phyloP scores from a whole-genome alignment of 1,140 invertebrate genomes.

The Drosophila grimshawi region DNA sequence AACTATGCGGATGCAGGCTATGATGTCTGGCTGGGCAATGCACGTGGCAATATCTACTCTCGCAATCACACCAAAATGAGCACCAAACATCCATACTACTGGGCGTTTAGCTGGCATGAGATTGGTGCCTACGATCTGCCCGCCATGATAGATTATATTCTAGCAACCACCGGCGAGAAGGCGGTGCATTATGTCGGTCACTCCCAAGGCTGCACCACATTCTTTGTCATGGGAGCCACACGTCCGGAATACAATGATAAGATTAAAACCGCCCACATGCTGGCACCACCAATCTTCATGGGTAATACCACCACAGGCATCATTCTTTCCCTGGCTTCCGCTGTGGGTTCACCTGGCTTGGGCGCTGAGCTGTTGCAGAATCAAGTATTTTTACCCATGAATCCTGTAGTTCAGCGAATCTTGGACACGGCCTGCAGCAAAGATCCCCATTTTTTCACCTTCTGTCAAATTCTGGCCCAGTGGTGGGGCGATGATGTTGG shows the following conservation, averaged over 20 bases:
- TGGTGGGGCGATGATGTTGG: constrained; percentile 59
- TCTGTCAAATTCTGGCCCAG: constrained; percentile 64
- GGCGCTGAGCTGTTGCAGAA: constrained; percentile 55
- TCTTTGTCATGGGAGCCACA: constrained; percentile 86
- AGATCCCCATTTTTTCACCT: constrained; percentile 48
- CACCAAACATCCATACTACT: constrained; percentile 86
- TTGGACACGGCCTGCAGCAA: constrained; percentile 68
- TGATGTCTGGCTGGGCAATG: constrained; percentile 88
- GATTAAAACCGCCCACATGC: constrained; percentile 85
- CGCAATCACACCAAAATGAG: constrained; percentile 86
- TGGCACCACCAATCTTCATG: constrained; percentile 87
- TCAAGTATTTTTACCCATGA: constrained; percentile 70
- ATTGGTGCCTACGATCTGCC: constrained; percentile 89
- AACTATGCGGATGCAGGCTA: constrained; percentile 89
- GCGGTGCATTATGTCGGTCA: constrained; percentile 88
- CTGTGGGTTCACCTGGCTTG: constrained; percentile 50
- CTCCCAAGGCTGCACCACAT: constrained; percentile 86
- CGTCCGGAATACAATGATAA: constrained; percentile 87
- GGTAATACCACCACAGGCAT: constrained; percentile 85
- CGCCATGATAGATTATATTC: constrained; percentile 88
- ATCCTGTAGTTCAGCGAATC: constrained; percentile 54
- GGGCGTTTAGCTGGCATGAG: constrained; percentile 88
- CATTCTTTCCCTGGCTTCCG: constrained; percentile 60
- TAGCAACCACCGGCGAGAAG: constrained; percentile 85
- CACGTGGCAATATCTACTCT: constrained; percentile 88